Evolutionary conservation across 2,888 invertebrate species (phyloP), one percentile per base, ranked within the genome.

Genomic region (Phasia obesa): DNA sequence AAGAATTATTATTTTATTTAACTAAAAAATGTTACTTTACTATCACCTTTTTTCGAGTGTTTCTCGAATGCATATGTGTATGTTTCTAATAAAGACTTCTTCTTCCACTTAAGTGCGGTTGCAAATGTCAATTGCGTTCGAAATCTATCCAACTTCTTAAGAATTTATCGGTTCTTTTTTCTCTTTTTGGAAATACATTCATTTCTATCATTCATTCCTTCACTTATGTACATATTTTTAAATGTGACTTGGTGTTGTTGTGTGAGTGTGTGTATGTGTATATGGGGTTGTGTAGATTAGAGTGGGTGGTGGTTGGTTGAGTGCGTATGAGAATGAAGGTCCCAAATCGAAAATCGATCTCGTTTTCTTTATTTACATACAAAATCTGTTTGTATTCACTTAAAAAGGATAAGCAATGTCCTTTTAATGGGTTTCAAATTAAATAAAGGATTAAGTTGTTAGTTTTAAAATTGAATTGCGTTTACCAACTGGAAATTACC

Each of bases 391-490:
- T 91, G 91, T 88, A 90, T 89, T 90, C 90, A 90, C 90, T 91
- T 90, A 90, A 90, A 90, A 90, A 67, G 90, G 91, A 90, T 90
- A 90, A 90, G 90, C 90, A 90, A 89, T 90, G 90, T 90, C 90
- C 90, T 90, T 90, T 91, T 91, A 91, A 91, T 91, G 91, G 91
- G 90, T 90, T 91, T 88, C 88, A 90, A 91, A 91, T 91, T 91
- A 91, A 91, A 91, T 91, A 91, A 90, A 90, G 90, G 91, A 91
- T 91, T 91, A 91, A 88, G 89, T 91, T 90, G 90, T 91, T 90
- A 90, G 89, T 91, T 88, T 75, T 88, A 87, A 89, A 90, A 89
- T 90, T 88, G 89, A 88, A 88, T 89, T 89, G 87, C 87, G 87
- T 88, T 87, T 86, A 87, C 86, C 87, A 84, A 87, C 84, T 86